A percentile compares a stretch with the other conserved stretches of the same genome.
Conservation (phyloP, 1,140 invertebrate species). For the Drosophila subpulchrella region DNA sequence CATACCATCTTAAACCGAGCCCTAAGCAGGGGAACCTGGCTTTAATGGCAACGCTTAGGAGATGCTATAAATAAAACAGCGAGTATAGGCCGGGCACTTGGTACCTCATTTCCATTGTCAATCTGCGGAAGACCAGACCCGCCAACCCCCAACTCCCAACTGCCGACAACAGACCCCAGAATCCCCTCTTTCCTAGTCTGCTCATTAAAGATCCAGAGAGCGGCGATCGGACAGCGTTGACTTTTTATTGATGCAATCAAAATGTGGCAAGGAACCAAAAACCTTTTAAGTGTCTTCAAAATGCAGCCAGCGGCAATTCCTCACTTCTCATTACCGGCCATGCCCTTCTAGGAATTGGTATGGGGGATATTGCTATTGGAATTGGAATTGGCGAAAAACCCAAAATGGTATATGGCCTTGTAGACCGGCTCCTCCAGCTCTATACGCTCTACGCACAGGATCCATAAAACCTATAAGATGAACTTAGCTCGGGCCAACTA, state of each 20-base stretch:
- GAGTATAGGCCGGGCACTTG: slow-evolving; percentile 44
- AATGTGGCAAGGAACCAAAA: slow-evolving; percentile 57
- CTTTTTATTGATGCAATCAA: slow-evolving; percentile 79
- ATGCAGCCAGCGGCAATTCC: slow-evolving; percentile 72
- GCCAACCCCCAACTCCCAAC: too few relatives aligned
- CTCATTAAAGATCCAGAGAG: slow-evolving; percentile 63
- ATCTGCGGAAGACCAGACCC: slow-evolving; percentile 34
- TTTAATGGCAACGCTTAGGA: slow-evolving; percentile 80
- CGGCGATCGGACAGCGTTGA: slow-evolving; percentile 24
- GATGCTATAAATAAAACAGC: slow-evolving; percentile 76
- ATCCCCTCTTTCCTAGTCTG: slow-evolving; percentile 41
- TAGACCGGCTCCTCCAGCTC: slow-evolving; percentile 23
- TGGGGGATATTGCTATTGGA: slow-evolving; percentile 4
- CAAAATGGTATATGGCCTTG: slow-evolving; percentile 43
- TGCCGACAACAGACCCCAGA: too few relatives aligned
- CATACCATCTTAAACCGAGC: background rate
- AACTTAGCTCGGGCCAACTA: slow-evolving; percentile 33
- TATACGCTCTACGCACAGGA: slow-evolving; percentile 8
- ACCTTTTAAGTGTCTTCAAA: slow-evolving; percentile 66
- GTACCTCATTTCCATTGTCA: slow-evolving; percentile 79
- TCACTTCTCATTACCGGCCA: slow-evolving; percentile 59
- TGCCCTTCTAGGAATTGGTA: slow-evolving; percentile 64
- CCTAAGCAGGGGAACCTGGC: slow-evolving; percentile 25
- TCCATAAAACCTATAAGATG: slow-evolving; percentile 22
- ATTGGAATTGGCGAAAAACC: slow-evolving; percentile 54